Evolutionary conservation across 2,113 vertebrate species (phyloP).

Genomic region (Thamnaconus septentrionalis): DNA sequence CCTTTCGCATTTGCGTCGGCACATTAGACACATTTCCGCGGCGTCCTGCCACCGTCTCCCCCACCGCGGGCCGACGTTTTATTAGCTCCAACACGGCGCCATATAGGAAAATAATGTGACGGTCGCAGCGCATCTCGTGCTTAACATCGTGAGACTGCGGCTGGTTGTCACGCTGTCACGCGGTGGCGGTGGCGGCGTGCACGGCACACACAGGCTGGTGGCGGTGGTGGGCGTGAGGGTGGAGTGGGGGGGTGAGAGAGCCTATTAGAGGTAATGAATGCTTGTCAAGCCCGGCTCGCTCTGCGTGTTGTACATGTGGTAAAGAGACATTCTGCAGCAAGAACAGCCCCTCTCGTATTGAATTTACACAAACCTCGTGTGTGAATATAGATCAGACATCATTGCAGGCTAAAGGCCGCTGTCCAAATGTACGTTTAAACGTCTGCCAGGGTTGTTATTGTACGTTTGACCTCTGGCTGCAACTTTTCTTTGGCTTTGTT

Average conservation of each 20-base stretch:
- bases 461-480: too few relatives aligned
- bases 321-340: conserved; percentile 12
- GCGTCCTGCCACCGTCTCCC: conserved; percentile 24
- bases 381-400: conserved; percentile 8
- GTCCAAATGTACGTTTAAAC: conserved; percentile 30
- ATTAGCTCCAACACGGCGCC: conserved; percentile 47
- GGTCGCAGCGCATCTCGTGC: conserved; percentile 60
- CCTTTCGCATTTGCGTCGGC: conserved; percentile 31
- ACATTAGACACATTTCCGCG: conserved; percentile 47
- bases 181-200: conserved; percentile 15
- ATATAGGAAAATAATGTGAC: conserved; percentile 52
- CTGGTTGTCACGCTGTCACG: conserved; percentile 63
- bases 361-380: conserved; percentile 25
- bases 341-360: conserved; percentile 39
- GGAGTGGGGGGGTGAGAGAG: conserved; percentile 51
- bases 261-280: conserved; percentile 72
- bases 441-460: conserved; percentile 47
- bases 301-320: conserved; percentile 50
- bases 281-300: conserved; percentile 60
- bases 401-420: conserved; percentile 43
- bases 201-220: conserved; percentile 50
- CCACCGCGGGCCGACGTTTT: conserved; percentile 34
- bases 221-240: neutral
- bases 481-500: too few relatives aligned
- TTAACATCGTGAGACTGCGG: conserved; percentile 62